Evolutionary conservation across 2,797 vertebrate genomes (phyloP).

Genomic region (Mus minutoides): DNA sequence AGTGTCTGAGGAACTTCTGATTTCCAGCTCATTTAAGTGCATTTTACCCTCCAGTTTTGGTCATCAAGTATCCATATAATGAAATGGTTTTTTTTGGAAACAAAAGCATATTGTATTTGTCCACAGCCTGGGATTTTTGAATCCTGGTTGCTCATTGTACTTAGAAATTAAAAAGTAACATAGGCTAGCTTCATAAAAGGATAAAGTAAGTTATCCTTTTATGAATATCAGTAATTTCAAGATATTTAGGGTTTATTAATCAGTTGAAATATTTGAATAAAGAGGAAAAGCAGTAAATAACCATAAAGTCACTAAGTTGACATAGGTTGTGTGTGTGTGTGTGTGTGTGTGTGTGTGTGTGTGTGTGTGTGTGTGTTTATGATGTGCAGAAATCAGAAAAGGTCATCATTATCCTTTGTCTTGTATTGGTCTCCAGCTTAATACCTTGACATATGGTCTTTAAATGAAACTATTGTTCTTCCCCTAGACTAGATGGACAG

Average conservation of each 20-base stretch:
- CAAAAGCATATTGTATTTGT: constrained; percentile 47
- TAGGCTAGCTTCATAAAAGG: not conserved
- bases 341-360: not conserved
- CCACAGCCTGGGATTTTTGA: constrained; percentile 48
- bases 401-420: not conserved
- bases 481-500: not conserved
- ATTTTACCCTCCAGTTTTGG: constrained; percentile 71
- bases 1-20: constrained; percentile 69
- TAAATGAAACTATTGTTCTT: not conserved
- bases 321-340: not conserved
- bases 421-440: not conserved
- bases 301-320: not conserved
- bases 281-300: not conserved
- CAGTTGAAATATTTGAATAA: constrained; percentile 22
- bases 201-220: constrained; percentile 22
- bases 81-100: constrained; percentile 70
- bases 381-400: not conserved
- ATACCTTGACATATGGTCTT: not conserved
- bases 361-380: not conserved
- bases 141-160: constrained; percentile 42
- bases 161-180: constrained; percentile 61
- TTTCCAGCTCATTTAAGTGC: constrained; percentile 79
- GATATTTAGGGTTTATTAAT: constrained; percentile 18
- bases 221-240: constrained; percentile 10
- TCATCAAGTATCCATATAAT: constrained; percentile 71